phyloP scores from a whole-genome alignment of 2,113 vertebrate species.

The Corythornis madagascariensis region DNA sequence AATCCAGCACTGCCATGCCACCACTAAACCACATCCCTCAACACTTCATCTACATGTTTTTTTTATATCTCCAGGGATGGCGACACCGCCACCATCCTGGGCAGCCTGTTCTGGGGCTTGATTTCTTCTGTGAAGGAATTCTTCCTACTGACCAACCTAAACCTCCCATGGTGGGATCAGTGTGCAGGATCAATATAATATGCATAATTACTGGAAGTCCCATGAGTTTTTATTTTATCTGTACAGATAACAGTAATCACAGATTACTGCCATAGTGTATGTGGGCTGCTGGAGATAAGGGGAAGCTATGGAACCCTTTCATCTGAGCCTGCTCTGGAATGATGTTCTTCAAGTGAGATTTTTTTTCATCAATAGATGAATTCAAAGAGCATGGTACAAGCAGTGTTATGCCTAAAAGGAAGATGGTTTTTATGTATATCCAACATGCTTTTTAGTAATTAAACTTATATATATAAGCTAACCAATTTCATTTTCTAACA shows the following conservation, averaged over 20 bases:
- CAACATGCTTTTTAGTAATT: background rate
- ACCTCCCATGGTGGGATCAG: background rate
- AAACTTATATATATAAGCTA: background rate
- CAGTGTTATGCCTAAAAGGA: background rate
- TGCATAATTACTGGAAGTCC: background rate
- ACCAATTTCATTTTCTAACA: background rate
- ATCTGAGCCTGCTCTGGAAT: background rate
- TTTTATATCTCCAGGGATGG: too few relatives aligned
- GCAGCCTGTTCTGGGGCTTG: too few relatives aligned
- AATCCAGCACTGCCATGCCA: too few relatives aligned
- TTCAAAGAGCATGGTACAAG: background rate
- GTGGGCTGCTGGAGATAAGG: background rate
- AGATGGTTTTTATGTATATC: background rate
- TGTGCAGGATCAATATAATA: background rate
- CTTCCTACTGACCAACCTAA: too few relatives aligned
- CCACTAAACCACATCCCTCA: too few relatives aligned
- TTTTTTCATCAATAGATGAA: background rate
- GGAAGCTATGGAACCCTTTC: background rate
- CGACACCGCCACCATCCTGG: too few relatives aligned
- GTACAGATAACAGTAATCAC: background rate
- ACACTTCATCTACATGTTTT: too few relatives aligned
- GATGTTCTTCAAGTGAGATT: background rate
- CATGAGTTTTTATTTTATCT: background rate
- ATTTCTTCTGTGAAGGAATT: too few relatives aligned
- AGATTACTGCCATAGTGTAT: fast-evolving